These are phyloP conservation scores for Lathronympha strigana DNA, from an alignment of 2,888 invertebrate species.

Conservation along the genomic window DNA sequence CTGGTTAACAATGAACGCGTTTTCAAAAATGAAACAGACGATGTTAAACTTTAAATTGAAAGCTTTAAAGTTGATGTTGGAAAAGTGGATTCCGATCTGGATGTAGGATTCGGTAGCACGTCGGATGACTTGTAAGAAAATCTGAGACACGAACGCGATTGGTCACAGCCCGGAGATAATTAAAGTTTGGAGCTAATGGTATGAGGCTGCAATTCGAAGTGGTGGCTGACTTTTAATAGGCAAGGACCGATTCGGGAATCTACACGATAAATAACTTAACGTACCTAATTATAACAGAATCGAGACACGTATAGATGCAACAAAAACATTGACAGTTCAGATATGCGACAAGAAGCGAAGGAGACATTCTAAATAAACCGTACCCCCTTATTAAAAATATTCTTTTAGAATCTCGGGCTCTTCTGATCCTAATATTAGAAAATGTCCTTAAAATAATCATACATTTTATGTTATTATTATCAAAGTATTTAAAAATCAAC, in stretches of 20 bases:
- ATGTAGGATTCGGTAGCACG: conserved; percentile 81
- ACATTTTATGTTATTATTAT: too few relatives aligned
- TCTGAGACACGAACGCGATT: conserved; percentile 82
- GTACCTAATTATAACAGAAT: conserved; percentile 43
- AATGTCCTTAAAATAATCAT: too few relatives aligned
- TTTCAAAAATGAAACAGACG: conserved; percentile 53
- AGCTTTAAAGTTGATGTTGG: conserved; percentile 58
- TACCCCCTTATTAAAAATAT: too few relatives aligned
- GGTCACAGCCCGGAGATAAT: conserved; percentile 84
- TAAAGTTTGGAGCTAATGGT: conserved; percentile 84
- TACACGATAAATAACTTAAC: conserved; percentile 49
- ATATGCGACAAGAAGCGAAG: conserved; percentile 51
- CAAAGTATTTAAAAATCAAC: too few relatives aligned
- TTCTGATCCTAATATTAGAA: too few relatives aligned
- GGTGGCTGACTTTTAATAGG: conserved; percentile 82
- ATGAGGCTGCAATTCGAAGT: conserved; percentile 79
- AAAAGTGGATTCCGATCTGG: conserved; percentile 47
- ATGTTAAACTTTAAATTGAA: conserved; percentile 61
- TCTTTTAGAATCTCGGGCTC: too few relatives aligned
- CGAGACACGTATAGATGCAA: conserved; percentile 42
- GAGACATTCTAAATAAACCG: too few relatives aligned
- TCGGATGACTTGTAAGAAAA: conserved; percentile 81
- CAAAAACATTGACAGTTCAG: conserved; percentile 42
- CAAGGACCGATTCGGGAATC: conserved; percentile 79
- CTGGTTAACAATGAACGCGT: conserved; percentile 59